A percentile compares a stretch with the other conserved stretches of the same genome.
Evolutionary conservation across 2,113 vertebrate genomes (phyloP).

Genomic region (Zapus hudsonius): DNA sequence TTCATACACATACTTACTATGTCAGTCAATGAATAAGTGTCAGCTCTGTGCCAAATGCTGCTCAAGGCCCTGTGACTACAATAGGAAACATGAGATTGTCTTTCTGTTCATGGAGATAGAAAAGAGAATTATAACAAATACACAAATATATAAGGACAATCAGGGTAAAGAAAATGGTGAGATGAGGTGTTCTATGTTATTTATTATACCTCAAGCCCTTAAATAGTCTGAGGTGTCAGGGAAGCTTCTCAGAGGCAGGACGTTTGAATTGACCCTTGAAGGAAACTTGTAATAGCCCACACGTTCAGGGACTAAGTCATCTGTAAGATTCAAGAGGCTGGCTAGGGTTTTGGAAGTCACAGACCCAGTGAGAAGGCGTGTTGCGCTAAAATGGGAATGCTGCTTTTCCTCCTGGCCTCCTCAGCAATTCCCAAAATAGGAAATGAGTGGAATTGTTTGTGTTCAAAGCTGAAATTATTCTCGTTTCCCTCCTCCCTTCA

Average conservation of each 20-base stretch:
- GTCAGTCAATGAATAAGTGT: neutral
- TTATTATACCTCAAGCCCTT: neutral
- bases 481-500: conserved; percentile 67
- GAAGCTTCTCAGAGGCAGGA: neutral
- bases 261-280: conserved; percentile 24
- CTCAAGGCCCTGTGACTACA: neutral
- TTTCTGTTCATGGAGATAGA: neutral
- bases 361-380: conserved; percentile 71
- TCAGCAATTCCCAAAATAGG: conserved; percentile 75
- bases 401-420: conserved; percentile 76
- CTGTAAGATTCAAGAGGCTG: conserved; percentile 38
- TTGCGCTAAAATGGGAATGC: conserved; percentile 71
- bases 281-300: neutral
- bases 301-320: neutral
- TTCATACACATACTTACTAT: neutral
- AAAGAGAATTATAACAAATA: neutral
- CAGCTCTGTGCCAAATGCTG: neutral
- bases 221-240: neutral
- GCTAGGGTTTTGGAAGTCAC: conserved; percentile 55
- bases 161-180: neutral
- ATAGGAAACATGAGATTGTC: neutral
- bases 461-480: conserved; percentile 75
- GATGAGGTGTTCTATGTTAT: neutral
- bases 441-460: conserved; percentile 76
- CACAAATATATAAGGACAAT: neutral